phyloP scores from a whole-genome alignment of 1,140 invertebrate genomes.

The Lysiphlebus fabarum region DNA sequence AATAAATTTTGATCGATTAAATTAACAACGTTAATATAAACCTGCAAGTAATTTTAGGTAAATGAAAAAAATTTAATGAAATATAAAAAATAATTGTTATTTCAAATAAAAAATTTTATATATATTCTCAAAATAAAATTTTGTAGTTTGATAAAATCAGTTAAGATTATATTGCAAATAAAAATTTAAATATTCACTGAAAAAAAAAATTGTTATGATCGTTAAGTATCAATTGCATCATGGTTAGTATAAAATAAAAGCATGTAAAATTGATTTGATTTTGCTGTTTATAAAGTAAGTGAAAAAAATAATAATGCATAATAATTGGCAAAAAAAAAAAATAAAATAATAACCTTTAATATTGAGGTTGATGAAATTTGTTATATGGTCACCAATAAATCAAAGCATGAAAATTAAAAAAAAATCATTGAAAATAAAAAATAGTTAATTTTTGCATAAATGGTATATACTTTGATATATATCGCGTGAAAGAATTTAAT shows the following conservation, averaged over 20 bases:
- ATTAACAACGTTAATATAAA: too few relatives aligned
- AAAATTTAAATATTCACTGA: slow-evolving; percentile 17
- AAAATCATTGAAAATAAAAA: not conserved
- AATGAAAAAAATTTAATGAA: too few relatives aligned
- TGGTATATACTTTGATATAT: too few relatives aligned
- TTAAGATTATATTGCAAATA: too few relatives aligned
- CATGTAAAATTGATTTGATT: not conserved
- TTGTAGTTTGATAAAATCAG: slow-evolving; percentile 11
- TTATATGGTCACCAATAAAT: slow-evolving; percentile 16
- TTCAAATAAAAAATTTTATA: not conserved
- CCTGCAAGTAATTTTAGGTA: too few relatives aligned
- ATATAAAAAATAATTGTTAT: not conserved
- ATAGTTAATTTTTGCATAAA: not conserved
- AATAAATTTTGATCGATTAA: too few relatives aligned
- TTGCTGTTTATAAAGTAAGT: slow-evolving; percentile 1
- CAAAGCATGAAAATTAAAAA: not conserved
- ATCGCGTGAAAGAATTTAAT: slow-evolving; percentile 20
- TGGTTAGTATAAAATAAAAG: not conserved
- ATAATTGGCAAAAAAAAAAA: too few relatives aligned
- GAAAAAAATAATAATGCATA: slow-evolving; percentile 1
- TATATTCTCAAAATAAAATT: slow-evolving; percentile 6
- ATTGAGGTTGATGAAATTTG: not conserved
- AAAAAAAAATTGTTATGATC: not conserved
- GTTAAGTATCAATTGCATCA: slow-evolving; percentile 6
- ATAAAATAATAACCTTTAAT: slow-evolving; percentile 6